Conservation (phyloP, 2,797 vertebrate species). For the Falco berigora region DNA sequence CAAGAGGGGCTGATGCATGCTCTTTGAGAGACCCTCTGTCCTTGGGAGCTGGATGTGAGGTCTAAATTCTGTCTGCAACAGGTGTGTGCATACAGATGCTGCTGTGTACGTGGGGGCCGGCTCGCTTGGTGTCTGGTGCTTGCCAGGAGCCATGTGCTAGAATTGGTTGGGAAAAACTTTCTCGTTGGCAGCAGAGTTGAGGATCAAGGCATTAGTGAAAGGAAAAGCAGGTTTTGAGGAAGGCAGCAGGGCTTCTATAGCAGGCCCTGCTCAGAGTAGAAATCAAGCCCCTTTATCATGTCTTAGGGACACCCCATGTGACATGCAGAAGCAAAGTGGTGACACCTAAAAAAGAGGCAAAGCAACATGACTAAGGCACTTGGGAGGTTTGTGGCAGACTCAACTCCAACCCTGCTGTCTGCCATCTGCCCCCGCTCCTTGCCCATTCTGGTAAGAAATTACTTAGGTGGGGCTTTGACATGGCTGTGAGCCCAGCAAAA, state of each 20-base stretch:
- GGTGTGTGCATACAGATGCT: background rate
- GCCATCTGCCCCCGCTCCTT: background rate
- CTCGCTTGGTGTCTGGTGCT: background rate
- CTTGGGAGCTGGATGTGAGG: background rate
- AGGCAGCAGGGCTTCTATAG: background rate
- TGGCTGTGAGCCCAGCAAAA: background rate
- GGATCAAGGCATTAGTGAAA: background rate
- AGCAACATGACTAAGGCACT: background rate
- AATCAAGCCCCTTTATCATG: background rate
- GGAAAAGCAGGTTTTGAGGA: background rate
- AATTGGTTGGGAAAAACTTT: background rate
- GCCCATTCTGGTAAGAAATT: background rate
- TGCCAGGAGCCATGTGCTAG: background rate
- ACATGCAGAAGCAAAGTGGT: background rate
- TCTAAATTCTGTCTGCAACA: background rate
- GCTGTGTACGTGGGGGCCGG: fast-evolving
- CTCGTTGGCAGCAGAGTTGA: background rate
- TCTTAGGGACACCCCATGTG: background rate
- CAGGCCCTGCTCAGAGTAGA: background rate
- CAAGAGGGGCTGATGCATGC: background rate
- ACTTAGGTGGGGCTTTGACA: background rate
- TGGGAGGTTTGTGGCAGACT: background rate
- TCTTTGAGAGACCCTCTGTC: background rate
- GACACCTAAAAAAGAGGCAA: background rate
- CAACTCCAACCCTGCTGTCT: background rate